Conservation (phyloP, 2,888 invertebrate genomes). For the Xanthia icteritia region DNA sequence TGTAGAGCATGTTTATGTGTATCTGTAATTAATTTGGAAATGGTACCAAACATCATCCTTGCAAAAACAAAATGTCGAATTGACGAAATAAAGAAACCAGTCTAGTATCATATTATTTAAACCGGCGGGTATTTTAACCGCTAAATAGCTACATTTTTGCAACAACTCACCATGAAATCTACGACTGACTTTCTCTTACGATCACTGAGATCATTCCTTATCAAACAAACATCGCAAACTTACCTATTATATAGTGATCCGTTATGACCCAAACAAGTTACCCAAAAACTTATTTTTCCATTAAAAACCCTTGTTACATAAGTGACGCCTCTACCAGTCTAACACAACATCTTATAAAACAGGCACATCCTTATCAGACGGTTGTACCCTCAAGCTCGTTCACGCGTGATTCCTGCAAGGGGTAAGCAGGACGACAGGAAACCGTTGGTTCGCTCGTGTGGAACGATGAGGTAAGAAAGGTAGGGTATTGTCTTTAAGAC, state of each 20-base stretch:
- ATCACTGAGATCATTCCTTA: not conserved
- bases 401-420: conserved; percentile 53
- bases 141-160: not conserved
- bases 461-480: conserved; percentile 41
- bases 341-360: not conserved
- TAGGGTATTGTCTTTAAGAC: conserved; percentile 38
- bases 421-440: conserved; percentile 54
- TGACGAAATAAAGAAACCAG: not conserved
- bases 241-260: not conserved
- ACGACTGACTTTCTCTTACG: not conserved
- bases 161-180: not conserved
- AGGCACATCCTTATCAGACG: conserved; percentile 49
- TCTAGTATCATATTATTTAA: not conserved
- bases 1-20: not conserved
- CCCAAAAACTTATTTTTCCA: not conserved
- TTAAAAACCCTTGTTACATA: not conserved
- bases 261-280: not conserved
- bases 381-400: conserved; percentile 31
- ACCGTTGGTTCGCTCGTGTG: conserved; percentile 56
- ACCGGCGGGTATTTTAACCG: not conserved
- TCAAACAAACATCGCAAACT: not conserved
- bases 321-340: not conserved
- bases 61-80: no score
- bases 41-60: not conserved
- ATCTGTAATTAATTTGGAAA: not conserved